Evolutionary conservation across 2,888 invertebrate genomes (phyloP).

Genomic region (Syrphus vitripennis): DNA sequence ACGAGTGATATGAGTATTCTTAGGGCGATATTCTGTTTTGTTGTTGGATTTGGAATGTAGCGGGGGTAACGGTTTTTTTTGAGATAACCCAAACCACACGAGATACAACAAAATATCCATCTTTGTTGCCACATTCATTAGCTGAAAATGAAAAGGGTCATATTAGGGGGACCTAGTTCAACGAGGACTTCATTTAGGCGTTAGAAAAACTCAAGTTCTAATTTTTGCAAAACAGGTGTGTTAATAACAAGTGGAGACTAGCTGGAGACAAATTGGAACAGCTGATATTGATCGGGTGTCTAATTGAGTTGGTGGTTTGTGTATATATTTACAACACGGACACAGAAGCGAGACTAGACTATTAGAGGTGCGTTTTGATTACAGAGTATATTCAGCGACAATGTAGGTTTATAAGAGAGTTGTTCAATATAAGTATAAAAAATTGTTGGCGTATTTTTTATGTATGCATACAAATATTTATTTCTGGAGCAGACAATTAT

Average conservation of each 20-base stretch:
- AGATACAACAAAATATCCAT: background rate
- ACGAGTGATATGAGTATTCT: background rate
- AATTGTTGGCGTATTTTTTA: background rate
- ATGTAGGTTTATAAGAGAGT: background rate
- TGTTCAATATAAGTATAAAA: background rate
- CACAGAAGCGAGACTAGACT: background rate
- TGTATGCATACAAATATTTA: background rate
- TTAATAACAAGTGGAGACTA: background rate
- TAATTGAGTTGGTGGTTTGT: background rate
- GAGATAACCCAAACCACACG: background rate
- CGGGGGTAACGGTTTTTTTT: background rate
- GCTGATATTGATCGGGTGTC: constrained; percentile 9
- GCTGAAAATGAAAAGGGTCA: background rate
- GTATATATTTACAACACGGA: background rate
- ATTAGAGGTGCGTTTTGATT: constrained; percentile 14
- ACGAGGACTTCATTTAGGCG: background rate
- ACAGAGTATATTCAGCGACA: background rate
- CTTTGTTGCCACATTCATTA: background rate
- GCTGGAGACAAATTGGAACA: background rate
- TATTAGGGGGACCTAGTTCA: background rate
- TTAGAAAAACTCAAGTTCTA: background rate
- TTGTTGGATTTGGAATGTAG: background rate
- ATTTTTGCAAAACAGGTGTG: constrained; percentile 12
- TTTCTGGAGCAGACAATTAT: constrained; percentile 8
- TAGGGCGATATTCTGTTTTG: background rate